Conservation (phyloP, 2,113 vertebrate species). For the Etheostoma spectabile region DNA sequence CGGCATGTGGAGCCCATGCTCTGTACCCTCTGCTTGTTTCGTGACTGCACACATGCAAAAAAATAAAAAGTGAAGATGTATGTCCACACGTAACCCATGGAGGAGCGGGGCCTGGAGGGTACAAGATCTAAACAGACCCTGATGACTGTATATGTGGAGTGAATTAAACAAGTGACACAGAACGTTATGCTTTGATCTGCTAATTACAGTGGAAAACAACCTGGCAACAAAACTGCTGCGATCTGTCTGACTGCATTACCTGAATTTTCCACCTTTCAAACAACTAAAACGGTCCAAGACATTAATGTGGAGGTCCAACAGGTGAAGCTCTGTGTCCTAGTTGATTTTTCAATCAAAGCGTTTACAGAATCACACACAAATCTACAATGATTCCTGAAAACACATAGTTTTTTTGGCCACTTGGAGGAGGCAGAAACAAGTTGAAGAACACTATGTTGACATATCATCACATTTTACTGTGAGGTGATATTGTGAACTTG, state of each 20-base stretch:
- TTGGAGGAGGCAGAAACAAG: slow-evolving; percentile 11
- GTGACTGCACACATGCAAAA: slow-evolving; percentile 73
- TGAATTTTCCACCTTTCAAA: slow-evolving; percentile 72
- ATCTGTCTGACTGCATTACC: slow-evolving; percentile 62
- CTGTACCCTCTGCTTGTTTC: slow-evolving; percentile 68
- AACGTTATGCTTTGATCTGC: slow-evolving; percentile 76
- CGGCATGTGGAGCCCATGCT: slow-evolving; percentile 77
- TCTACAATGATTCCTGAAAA: slow-evolving; percentile 2
- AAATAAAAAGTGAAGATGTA: slow-evolving; percentile 76
- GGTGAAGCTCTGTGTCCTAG: slow-evolving; percentile 49
- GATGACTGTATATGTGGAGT: slow-evolving; percentile 65
- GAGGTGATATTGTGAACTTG: neutral
- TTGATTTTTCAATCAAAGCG: slow-evolving; percentile 13
- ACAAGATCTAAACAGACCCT: slow-evolving; percentile 70
- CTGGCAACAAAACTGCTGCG: slow-evolving; percentile 47
- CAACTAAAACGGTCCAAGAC: slow-evolving; percentile 42
- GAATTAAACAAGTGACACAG: slow-evolving; percentile 72
- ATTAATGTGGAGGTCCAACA: slow-evolving; percentile 37
- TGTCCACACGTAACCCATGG: slow-evolving; percentile 64
- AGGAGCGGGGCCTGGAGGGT: slow-evolving; percentile 46
- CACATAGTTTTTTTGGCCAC: slow-evolving; percentile 4
- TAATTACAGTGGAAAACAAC: slow-evolving; percentile 76
- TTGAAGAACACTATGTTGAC: neutral
- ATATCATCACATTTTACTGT: neutral
- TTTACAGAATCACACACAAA: slow-evolving; percentile 38